Evolutionary conservation across 2,797 vertebrate genomes (phyloP), one percentile per base, ranked within the genome.

Genomic region (Arctocebus calabarensis): DNA sequence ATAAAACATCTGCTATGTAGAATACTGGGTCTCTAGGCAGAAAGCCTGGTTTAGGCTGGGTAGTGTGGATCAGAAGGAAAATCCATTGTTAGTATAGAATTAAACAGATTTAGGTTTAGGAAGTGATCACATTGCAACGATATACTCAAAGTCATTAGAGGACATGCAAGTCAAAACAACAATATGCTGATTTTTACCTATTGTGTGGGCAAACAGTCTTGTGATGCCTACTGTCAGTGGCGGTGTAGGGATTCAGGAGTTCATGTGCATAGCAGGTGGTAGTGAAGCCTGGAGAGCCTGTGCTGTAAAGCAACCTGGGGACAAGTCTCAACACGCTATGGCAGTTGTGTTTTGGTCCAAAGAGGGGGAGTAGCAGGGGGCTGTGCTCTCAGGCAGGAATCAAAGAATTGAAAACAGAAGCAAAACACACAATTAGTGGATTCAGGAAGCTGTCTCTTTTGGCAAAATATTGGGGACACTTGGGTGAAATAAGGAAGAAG

Each of bases 321-420:
- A 48, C 3, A 81, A 55, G 37, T 52, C 6, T 64, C 17, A 40
- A 13, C 3, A 37, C 0, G 5, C 7, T 19, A 3, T 11, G 25
- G 10, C 32, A 45, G 12, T 0, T 73, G 25, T 71, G 7, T 68
- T 75, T 85, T 66, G 34, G 14, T 25, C 74, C 10, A 20, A 3
- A 1, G 9, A 59, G 13, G 19, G 1, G 3, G 16, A n/a, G n/a
- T 5, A 25, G 55, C 27, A 5, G 43, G 4, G 5, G 16, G 55
- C 16, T 70, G 66, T 25, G 19, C n/a, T n/a, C n/a, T n/a, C n/a
- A n/a, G n/a, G n/a, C 37, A n/a, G 17, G 77, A 43, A 9, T 43
- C 27, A 62, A 84, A 70, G 3, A 61, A 32, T 45, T 89, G 59
- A 74, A 25, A 52, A 68, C 88, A 64, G 61, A 91, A 93, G 32